Base-by-base conservation (phyloP, 2,797 vertebrate genomes). In the Austrolebias charrua region DNA sequence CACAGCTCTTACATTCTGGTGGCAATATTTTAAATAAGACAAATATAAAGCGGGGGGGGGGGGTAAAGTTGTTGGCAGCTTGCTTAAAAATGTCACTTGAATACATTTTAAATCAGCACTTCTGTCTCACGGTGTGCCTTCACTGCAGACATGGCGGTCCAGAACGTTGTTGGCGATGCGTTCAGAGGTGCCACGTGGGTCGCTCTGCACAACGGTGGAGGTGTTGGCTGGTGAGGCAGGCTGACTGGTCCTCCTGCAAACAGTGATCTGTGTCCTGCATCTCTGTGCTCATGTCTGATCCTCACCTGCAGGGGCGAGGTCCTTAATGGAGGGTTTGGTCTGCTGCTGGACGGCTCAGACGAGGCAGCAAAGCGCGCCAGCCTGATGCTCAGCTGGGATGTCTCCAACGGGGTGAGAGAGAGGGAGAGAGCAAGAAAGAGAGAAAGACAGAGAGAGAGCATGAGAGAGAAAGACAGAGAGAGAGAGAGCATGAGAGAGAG, bases 121-220 rank as follows among this genome's bases (percentile, higher is more conserved):
- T 6, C 20, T 9, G 20, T 4, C 33, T 64, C 7, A 43, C 9
- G 29, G 2, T 54, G 4, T 56, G 1, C 55, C 3, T 3, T 69
- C 42, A 67, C 78, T 62, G 12, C 86, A 99, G 98, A 99, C 80
- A 99, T 99, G 98, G 97, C 97, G 0, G 96, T 99, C 66, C 96
- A 99, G 80, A 99, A 99, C 76, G 95, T 98, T 59, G 94, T 96
- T 10, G 98, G 97, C 15, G 96, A 97, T 52, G 91, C 97, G 0
- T 98, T 97, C 84, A 91, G 97, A 75, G 98, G 97, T 31, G 97
- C 97, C 12, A 99, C 97, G 11, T 98, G 98, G 97, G 96, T 99
- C 0, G 86, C 97, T 0, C 86, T 99, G 83, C 97, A 99, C 87
- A 99, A 99, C 0, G 98, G 97, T 2, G 96, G 98, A 1, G 98